Evolutionary conservation across 2,797 vertebrate species (phyloP), one percentile per base, ranked within the genome.

Genomic region (Margarornis squamiger): DNA sequence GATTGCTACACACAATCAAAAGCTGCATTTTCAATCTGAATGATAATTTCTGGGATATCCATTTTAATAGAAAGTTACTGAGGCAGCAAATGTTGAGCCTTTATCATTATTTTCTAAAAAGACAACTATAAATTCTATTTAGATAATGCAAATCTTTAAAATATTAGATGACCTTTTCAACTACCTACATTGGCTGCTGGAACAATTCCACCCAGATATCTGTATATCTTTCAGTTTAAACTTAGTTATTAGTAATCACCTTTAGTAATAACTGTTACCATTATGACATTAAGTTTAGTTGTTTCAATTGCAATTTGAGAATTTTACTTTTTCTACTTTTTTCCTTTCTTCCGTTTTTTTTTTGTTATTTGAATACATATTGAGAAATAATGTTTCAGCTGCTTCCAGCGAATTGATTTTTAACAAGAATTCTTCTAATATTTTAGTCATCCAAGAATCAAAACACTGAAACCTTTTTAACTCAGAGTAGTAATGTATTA

Each of bases 41-140:
- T 96, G 93, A 95, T 96, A 97, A 97, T 97, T 97, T 97, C 95
- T 94, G 90, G 94, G 92, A 97, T 97, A 96, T 94, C 67, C 95
- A 95, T 96, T 96, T 97, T 96, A 97, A 97, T 92, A 90, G 87
- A 95, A 96, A 97, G 91, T 94, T 96, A 96, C 92, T 90, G 92
- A 93, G 72, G 95, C 97, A 94, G 91, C 48, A 93, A 59, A 96
- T 51, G 36, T 68, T 80, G 58, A 88, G 74, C 80, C 65, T 91
- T 96, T 96, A 95, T 93, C 85, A 59, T 77, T 72, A 30, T 61
- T 94, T 83, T 94, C 85, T 76, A 86, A 95, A 95, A 92, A 83
- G 86, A 74, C 67, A 92, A 68, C 62, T 22, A 71, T 17, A 55
- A 57, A 91, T 87, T 88, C 71, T 86, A 63, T 86, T 92, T 90